Evolutionary conservation across 2,888 invertebrate species (phyloP), one percentile per base, ranked within the genome.

Genomic region (Acrobasis repandana): DNA sequence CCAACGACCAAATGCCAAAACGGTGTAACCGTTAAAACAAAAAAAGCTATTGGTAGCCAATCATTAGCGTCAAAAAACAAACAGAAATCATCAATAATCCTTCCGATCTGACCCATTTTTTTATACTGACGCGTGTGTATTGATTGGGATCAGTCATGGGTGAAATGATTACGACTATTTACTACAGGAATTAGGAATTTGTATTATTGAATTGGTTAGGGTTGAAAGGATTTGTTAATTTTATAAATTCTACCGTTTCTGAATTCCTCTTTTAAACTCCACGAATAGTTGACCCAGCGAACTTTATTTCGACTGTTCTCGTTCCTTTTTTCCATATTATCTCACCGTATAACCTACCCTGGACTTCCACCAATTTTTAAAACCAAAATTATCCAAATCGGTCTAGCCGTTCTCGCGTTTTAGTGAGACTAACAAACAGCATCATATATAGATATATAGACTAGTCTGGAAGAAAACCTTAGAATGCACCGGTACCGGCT

Each of bases 1-100:
- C 38, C 10, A 10, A 20, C 15, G n/a, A 43, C 18, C 38, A 54
- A 5, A 18, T 14, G 34, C 50, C 43, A 50, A 43, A 59, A 38
- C 43, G 43, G 6, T 47, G 34, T 18, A 52, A 70, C 68, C 63
- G 67, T 67, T 67, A 65, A 58, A 66, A 63, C 58, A 60, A 65
- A 67, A 64, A 59, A 66, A 59, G 60, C 64, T 47, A 65, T 67
- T 66, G 61, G 66, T 62, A 66, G 63, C 57, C 68, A 61, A 61
- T 70, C 67, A 71, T 71, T 69, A 70, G 56, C 64, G 67, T 67
- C 71, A 63, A 73, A 73, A 75, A 73, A 75, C 77, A 72, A 76
- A 75, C 65, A 72, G 61, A 71, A 71, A 62, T 74, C 70, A 70
- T 73, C 68, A 74, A 74, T 66, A 72, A 67, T 72, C 64, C 66